A percentile compares a stretch with the other conserved stretches of the same genome.
Conservation (phyloP, 2,888 invertebrate species). For the Neoascia interrupta region DNA sequence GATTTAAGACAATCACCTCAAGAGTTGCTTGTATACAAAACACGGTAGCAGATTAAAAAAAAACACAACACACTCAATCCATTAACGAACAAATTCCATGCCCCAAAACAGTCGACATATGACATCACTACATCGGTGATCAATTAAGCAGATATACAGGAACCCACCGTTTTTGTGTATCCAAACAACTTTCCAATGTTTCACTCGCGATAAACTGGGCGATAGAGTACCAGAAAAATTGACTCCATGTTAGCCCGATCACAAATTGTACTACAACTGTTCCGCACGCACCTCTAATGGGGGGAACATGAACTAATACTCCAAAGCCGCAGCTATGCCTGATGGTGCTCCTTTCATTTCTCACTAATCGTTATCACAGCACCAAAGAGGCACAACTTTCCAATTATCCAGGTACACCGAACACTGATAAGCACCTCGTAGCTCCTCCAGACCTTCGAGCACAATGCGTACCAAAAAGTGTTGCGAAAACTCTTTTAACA, state of each 20-base stretch:
- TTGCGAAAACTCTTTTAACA: conserved; percentile 60
- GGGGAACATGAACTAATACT: conserved; percentile 60
- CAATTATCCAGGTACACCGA: conserved; percentile 61
- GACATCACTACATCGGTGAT: conserved; percentile 65
- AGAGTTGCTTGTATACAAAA: conserved; percentile 41
- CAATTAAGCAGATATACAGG: conserved; percentile 67
- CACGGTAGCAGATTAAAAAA: conserved; percentile 54
- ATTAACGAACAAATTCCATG: conserved; percentile 65
- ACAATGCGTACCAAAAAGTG: conserved; percentile 45
- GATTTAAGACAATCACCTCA: conserved; percentile 45
- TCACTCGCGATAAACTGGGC: conserved; percentile 53
- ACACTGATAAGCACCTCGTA: conserved; percentile 41
- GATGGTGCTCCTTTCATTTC: conserved; percentile 10
- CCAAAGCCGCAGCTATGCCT: conserved; percentile 45
- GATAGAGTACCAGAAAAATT: conserved; percentile 26
- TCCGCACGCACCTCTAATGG: conserved; percentile 54
- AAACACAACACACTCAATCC: conserved; percentile 53
- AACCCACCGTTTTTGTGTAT: conserved; percentile 41
- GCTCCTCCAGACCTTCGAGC: conserved; percentile 13
- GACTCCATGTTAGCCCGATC: conserved; percentile 58
- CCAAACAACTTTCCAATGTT: conserved; percentile 63
- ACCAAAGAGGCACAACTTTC: conserved; percentile 59
- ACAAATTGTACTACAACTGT: conserved; percentile 50
- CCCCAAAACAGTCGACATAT: conserved; percentile 42
- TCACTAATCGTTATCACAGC: conserved; percentile 38